phyloP scores from a whole-genome alignment of 2,113 vertebrate genomes.

The Verasper variegatus region DNA sequence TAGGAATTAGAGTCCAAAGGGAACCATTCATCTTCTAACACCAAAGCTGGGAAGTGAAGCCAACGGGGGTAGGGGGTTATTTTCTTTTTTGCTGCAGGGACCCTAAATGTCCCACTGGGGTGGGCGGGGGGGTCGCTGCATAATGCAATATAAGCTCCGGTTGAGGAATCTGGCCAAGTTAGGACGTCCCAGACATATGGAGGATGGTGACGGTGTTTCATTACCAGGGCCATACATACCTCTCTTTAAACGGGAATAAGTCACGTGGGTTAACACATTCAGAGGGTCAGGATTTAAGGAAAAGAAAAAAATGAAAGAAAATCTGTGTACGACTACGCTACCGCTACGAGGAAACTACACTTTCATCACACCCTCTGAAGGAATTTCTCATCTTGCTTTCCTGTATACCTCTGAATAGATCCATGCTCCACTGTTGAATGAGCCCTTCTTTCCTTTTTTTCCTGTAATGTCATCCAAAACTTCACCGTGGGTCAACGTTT shows the following conservation, averaged over 20 bases:
- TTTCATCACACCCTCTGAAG: neutral
- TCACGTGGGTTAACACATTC: neutral
- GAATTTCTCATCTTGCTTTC: constrained; percentile 9
- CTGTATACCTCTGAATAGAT: neutral
- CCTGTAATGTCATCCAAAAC: neutral
- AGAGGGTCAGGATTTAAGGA: neutral
- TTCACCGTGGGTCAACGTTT: neutral
- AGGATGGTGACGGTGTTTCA: constrained; percentile 49
- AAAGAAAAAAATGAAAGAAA: neutral
- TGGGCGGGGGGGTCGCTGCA: constrained; percentile 1
- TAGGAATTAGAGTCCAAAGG: neutral
- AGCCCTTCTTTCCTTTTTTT: constrained; percentile 6
- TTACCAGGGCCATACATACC: constrained; percentile 44
- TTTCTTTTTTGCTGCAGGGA: constrained; percentile 31
- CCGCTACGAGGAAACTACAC: constrained; percentile 7
- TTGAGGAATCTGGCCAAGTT: constrained; percentile 47
- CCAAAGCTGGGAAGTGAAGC: constrained; percentile 12
- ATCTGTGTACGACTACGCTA: neutral
- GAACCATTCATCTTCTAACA: constrained; percentile 2
- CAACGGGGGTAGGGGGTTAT: neutral
- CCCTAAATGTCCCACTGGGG: neutral
- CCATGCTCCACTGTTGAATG: constrained; percentile 8
- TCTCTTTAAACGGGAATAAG: constrained; percentile 18
- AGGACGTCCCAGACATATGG: constrained; percentile 31
- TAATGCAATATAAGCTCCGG: constrained; percentile 42